Conservation (phyloP, 1,140 invertebrate genomes). For the Dufourea novaeangliae region DNA sequence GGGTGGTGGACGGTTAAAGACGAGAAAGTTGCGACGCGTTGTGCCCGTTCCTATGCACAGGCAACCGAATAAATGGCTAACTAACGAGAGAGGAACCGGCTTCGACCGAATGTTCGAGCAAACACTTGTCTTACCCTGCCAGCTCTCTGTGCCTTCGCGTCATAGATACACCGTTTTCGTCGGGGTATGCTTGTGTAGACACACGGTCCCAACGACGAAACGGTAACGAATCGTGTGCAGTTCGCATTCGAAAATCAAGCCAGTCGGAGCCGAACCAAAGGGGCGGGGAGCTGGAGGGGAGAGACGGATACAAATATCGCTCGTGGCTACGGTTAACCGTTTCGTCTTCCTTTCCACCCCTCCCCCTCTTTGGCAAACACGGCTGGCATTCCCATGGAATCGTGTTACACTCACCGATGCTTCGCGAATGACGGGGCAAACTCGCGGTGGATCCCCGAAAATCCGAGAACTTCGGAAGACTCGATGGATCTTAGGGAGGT, state of each 20-base stretch:
- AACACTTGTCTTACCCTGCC: conserved; percentile 11
- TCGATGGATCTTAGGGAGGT: too few relatives aligned
- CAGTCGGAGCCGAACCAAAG: neutral
- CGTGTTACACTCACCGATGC: neutral
- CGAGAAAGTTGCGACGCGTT: neutral
- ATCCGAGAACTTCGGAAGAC: neutral
- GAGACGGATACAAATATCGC: conserved; percentile 31
- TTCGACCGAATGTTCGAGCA: conserved; percentile 9
- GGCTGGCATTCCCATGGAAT: neutral
- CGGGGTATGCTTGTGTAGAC: neutral
- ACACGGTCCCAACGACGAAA: neutral
- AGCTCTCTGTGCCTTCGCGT: neutral
- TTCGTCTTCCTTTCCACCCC: neutral
- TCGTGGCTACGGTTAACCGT: conserved; percentile 13
- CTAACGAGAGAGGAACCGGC: conserved; percentile 28
- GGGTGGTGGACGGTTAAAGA: too few relatives aligned
- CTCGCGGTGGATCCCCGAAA: neutral
- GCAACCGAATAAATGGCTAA: conserved; percentile 14
- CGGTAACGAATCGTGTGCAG: conserved; percentile 38
- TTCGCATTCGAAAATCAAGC: conserved; percentile 25
- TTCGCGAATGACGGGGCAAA: neutral
- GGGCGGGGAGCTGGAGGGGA: neutral
- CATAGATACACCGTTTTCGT: neutral
- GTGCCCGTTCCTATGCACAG: neutral
- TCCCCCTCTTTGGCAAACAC: conserved; percentile 1